Evolutionary conservation across 2,113 vertebrate species (phyloP), one percentile per base, ranked within the genome.

Genomic region (Crotophaga sulcirostris): DNA sequence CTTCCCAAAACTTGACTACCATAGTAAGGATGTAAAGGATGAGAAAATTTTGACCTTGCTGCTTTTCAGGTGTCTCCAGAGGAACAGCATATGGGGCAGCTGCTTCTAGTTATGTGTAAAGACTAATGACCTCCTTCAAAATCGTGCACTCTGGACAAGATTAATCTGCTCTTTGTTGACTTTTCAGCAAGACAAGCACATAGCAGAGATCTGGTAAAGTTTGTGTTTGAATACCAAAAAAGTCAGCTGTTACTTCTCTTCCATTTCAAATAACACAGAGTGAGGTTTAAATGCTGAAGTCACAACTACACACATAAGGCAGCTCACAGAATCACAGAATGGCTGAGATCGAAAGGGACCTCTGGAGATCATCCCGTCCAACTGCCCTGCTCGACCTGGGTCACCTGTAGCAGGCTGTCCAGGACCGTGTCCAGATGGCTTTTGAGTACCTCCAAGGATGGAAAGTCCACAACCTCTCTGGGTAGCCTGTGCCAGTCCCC

Each of bases 111-210:
- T 86, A 83, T 6, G 8, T 33, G 20, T 23, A 26, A 63, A 31
- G 49, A 85, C 55, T 70, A 68, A 79, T 63, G 54, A 96, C 44
- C 16, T 69, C 66, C 74, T 90, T 86, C 44, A 92, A 89, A 93
- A 86, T 69, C 45, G 12, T 77, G 69, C 83, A 85, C 29, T 86
- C 36, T 60, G 34, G 45, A 59, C 45, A 78, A 93, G 60, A 89
- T 56, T 88, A 96, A 94, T 85, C 62, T 92, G 58, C 42, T 84
- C 45, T 64, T 96, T 75, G 68, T 86, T 36, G 75, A 60, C 60
- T 86, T 54, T 85, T 87, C 82, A 93, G 77, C 94, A 95, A 97
- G 80, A 54, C 60, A 93, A 85, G 69, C 66, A 93, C 62, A 60
- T 24, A 80, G 83, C 38, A 56, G 51, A 54, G 69, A 64, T 95